Percentiles rank a stretch among this genome's conserved stretches.
Conservation (phyloP, 2,888 invertebrate species). For the Microctonus brassicae region DNA sequence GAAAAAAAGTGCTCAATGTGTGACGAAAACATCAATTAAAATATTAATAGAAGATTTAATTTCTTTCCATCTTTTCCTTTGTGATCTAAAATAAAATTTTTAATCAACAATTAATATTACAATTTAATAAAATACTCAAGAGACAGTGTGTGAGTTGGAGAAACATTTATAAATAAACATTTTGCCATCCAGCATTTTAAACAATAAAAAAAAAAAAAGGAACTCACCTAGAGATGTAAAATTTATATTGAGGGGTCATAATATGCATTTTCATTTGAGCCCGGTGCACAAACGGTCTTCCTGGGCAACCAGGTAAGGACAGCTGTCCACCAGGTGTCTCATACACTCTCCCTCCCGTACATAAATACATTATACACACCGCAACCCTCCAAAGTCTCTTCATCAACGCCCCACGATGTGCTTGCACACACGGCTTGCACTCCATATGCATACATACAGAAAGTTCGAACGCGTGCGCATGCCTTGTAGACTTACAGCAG, state of each 20-base stretch:
- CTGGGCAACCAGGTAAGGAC: constrained; percentile 64
- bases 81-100: not conserved
- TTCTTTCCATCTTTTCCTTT: not conserved
- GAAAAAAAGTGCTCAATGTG: constrained; percentile 48
- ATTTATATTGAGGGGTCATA: too few species aligned
- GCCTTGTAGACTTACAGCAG: constrained; percentile 9
- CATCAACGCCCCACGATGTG: constrained; percentile 7
- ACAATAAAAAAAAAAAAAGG: constrained; percentile 30
- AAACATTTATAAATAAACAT: not conserved
- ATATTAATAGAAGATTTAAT: not conserved
- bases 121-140: too few species aligned
- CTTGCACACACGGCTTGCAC: not conserved
- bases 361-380: not conserved
- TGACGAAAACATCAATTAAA: too few species aligned
- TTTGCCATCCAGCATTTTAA: constrained; percentile 2
- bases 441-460: constrained; percentile 4
- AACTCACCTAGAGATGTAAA: constrained; percentile 11
- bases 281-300: constrained; percentile 55
- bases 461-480: constrained; percentile 21
- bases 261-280: too few species aligned
- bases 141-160: too few species aligned
- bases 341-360: constrained; percentile 41
- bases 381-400: constrained; percentile 17
- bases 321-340: constrained; percentile 68
- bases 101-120: too few species aligned